A percentile compares a stretch with the other conserved stretches of the same genome.
These are phyloP conservation scores for Sitta carolinensis DNA, from an alignment of 2,797 vertebrate species.

Conservation along the genomic window DNA sequence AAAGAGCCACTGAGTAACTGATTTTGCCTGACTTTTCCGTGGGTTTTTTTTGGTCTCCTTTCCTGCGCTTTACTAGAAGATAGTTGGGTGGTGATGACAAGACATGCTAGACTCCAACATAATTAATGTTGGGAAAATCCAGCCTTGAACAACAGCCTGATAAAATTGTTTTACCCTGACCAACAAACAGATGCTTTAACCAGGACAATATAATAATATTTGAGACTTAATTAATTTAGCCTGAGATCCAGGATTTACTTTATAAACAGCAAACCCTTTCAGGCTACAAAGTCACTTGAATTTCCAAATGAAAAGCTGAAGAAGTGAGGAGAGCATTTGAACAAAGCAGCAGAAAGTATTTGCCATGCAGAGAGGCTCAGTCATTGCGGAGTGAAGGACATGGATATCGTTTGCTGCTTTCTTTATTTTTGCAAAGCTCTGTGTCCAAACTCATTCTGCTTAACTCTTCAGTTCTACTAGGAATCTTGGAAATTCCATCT, in stretches of 20 bases:
- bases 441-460: background rate
- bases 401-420: accelerated
- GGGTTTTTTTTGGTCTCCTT: background rate
- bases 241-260: background rate
- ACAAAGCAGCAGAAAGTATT: background rate
- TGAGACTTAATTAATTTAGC: slow-evolving; percentile 6
- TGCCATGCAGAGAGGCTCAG: accelerated
- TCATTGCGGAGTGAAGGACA: accelerated
- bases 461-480: background rate
- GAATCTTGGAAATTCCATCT: background rate
- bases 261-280: background rate
- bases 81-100: background rate
- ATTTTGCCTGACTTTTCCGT: background rate
- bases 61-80: background rate
- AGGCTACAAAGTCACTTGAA: background rate
- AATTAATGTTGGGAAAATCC: background rate
- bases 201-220: background rate
- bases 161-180: background rate
- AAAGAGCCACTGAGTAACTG: background rate
- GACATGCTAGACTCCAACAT: background rate
- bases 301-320: background rate
- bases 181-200: background rate
- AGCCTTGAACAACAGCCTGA: background rate
- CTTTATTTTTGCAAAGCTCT: background rate
- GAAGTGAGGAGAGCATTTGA: background rate